A percentile compares a stretch with the other conserved stretches of the same genome.
These are phyloP conservation scores for Eulemur coronatus DNA, from an alignment of 2,797 vertebrate genomes.

Conservation along the genomic window DNA sequence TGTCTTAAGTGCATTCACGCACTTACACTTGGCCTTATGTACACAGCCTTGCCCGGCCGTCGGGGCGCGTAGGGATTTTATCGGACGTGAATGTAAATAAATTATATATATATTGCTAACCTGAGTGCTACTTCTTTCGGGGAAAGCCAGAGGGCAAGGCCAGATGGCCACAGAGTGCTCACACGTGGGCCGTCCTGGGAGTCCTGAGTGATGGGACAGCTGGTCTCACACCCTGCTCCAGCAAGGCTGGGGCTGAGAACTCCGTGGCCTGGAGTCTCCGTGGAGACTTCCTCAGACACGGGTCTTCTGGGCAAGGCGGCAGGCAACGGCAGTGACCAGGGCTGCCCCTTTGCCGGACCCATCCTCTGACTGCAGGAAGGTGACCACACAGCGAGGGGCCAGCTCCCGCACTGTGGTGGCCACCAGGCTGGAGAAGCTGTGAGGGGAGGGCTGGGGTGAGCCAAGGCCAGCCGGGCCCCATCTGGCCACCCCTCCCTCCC, in stretches of 20 bases:
- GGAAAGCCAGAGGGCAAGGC: not conserved
- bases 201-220: not conserved
- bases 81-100: slow-evolving; percentile 99
- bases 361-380: slow-evolving; percentile 83
- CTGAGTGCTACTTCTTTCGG: slow-evolving; percentile 52
- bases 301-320: not conserved
- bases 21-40: slow-evolving; percentile 92
- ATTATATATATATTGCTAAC: slow-evolving; percentile 93
- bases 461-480: not conserved
- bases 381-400: slow-evolving; percentile 82
- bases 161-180: not conserved
- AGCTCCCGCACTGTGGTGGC: slow-evolving; percentile 75
- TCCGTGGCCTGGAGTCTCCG: not conserved
- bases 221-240: not conserved
- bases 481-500: fast-evolving
- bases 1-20: slow-evolving; percentile 90
- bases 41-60: slow-evolving; percentile 86
- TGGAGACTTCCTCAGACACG: slow-evolving; percentile 16
- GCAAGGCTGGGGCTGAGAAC: not conserved
- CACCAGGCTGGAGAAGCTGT: slow-evolving; percentile 83
- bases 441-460: not conserved
- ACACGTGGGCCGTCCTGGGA: not conserved
- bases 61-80: slow-evolving; percentile 95
- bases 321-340: slow-evolving; percentile 84
- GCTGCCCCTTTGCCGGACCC: slow-evolving; percentile 87